Evolutionary conservation across 2,797 vertebrate genomes (phyloP).

Genomic region (Fistularia tabacaria): DNA sequence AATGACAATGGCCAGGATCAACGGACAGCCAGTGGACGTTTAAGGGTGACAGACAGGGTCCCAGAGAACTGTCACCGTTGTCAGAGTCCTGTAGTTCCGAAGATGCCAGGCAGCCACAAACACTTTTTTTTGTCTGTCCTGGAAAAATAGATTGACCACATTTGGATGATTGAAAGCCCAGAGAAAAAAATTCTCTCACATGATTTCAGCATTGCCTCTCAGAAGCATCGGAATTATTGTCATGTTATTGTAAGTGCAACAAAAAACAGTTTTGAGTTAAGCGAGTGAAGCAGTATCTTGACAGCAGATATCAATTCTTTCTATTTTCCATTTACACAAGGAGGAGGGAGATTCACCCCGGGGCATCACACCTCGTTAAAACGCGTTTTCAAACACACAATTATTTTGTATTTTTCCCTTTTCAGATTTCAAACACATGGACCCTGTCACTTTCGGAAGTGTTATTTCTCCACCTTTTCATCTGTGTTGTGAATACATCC

Average conservation of each 20-base stretch:
- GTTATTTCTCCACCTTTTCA: too few species aligned
- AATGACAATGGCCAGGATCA: constrained; percentile 40
- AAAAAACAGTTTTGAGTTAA: too few species aligned
- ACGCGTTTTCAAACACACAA: too few species aligned
- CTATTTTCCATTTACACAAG: too few species aligned
- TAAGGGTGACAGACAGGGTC: constrained; percentile 41
- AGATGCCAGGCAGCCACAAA: constrained; percentile 20
- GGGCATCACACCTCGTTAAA: too few species aligned
- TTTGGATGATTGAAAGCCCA: constrained; percentile 31
- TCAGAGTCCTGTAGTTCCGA: constrained; percentile 27
- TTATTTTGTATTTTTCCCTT: too few species aligned
- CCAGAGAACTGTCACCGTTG: constrained; percentile 34
- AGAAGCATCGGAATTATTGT: constrained; percentile 37
- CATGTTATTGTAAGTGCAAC: constrained; percentile 1
- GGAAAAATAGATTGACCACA: constrained; percentile 31
- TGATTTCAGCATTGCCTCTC: constrained; percentile 28
- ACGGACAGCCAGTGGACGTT: constrained; percentile 35
- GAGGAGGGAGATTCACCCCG: too few species aligned
- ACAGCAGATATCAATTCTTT: too few species aligned
- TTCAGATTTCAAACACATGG: too few species aligned
- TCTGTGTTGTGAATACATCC: too few species aligned
- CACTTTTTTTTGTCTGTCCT: constrained; percentile 10
- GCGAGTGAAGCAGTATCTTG: too few species aligned
- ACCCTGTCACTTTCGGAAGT: too few species aligned
- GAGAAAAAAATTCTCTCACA: constrained; percentile 13